Evolutionary conservation across 2,888 invertebrate genomes (phyloP).

Genomic region (Spatulosminthurus flaviceps): DNA sequence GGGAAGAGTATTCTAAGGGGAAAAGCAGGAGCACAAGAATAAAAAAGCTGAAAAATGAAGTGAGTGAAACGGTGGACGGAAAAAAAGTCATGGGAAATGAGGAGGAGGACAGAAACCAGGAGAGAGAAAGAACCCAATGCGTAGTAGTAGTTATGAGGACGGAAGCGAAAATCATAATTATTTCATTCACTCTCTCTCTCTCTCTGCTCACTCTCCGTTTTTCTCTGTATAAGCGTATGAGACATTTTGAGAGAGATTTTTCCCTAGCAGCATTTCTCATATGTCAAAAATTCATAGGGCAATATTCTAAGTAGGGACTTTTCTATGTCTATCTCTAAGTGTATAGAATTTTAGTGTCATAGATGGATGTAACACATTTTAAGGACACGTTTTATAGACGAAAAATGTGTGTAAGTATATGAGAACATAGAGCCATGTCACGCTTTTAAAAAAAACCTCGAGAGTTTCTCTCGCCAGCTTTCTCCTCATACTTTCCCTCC

Average conservation of each 20-base stretch:
- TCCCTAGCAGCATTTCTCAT: no score
- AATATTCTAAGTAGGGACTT: no score
- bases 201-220: no score
- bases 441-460: background rate
- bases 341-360: no score
- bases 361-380: no score
- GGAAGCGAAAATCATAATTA: constrained; percentile 26
- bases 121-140: background rate
- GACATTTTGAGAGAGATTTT: background rate
- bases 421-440: background rate
- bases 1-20: background rate
- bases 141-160: constrained; percentile 3
- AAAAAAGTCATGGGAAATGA: constrained; percentile 27
- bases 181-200: constrained; percentile 7
- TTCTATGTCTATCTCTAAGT: no score
- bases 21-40: background rate
- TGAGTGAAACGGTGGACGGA: no score
- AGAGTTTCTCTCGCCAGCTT: background rate
- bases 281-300: no score
- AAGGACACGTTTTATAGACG: no score
- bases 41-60: constrained; percentile 46
- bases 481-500: background rate
- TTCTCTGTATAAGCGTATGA: no score
- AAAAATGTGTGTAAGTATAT: background rate
- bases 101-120: background rate